These are phyloP conservation scores for Cataglyphis hispanica DNA, from an alignment of 1,140 invertebrate genomes.

Conservation along the genomic window DNA sequence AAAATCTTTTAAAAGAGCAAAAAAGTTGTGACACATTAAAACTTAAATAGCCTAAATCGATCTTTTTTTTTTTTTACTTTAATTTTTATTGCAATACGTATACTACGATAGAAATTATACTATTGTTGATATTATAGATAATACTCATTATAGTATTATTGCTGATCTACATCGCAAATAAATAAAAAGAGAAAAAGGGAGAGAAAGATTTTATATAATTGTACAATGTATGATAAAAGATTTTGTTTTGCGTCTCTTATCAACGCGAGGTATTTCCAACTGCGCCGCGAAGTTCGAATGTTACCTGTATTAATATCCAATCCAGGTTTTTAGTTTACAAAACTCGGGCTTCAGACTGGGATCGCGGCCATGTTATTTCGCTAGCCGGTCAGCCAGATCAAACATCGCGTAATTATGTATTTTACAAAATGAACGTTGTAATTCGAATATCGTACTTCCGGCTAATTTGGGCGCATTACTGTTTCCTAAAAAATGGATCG, in stretches of 20 bases:
- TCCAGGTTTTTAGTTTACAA: slow-evolving; percentile 59
- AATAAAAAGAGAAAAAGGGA: neutral
- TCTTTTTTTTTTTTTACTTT: neutral
- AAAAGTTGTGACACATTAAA: neutral
- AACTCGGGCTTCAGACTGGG: slow-evolving; percentile 37
- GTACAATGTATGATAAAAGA: neutral
- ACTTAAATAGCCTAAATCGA: slow-evolving; percentile 6
- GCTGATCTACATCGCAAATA: slow-evolving; percentile 9
- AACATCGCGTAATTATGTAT: slow-evolving; percentile 55
- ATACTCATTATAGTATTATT: slow-evolving; percentile 27
- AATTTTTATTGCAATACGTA: neutral
- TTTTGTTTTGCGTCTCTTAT: slow-evolving; percentile 42
- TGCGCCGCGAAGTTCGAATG: slow-evolving; percentile 36
- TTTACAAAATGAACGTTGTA: slow-evolving; percentile 59
- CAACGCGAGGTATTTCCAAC: slow-evolving; percentile 26
- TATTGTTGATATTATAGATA: neutral
- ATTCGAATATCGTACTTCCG: slow-evolving; percentile 58
- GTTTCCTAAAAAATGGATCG: slow-evolving; percentile 50
- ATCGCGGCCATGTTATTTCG: slow-evolving; percentile 47
- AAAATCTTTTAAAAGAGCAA: too few relatives aligned
- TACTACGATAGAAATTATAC: neutral
- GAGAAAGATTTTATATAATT: neutral
- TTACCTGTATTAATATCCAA: slow-evolving; percentile 57
- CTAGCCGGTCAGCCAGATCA: slow-evolving; percentile 29
- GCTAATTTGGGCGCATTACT: slow-evolving; percentile 51